Percentiles rank a stretch among this genome's conserved stretches.
Conservation (phyloP, 2,797 vertebrate species). For the Leptodactylus fallax region DNA sequence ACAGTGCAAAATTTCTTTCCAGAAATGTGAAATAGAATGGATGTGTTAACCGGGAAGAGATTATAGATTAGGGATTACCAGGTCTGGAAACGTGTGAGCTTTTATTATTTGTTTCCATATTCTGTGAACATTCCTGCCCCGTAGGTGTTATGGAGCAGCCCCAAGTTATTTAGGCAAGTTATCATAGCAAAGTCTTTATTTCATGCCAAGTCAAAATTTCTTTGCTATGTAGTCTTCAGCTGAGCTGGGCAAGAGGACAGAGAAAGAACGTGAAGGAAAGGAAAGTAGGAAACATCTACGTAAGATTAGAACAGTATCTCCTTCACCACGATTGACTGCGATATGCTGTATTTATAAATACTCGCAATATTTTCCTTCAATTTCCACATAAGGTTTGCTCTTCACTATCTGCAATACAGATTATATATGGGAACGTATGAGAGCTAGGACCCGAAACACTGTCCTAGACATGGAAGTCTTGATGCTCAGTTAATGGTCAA, state of each 20-base stretch:
- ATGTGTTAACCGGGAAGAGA: constrained; percentile 1
- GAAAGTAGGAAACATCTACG: neutral
- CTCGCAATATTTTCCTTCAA: neutral
- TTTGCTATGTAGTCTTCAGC: neutral
- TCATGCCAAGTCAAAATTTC: constrained; percentile 33
- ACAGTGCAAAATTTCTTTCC: neutral
- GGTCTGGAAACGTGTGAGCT: neutral
- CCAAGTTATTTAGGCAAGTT: constrained; percentile 34
- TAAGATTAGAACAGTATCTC: neutral
- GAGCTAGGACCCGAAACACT: neutral
- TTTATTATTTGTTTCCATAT: constrained; percentile 28
- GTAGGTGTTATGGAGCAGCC: constrained; percentile 30
- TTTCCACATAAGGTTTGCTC: neutral
- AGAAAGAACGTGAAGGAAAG: neutral
- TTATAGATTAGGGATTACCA: neutral
- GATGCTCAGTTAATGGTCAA: neutral
- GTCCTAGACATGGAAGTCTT: neutral
- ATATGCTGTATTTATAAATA: neutral
- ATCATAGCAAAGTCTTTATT: constrained; percentile 22
- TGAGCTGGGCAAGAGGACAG: neutral
- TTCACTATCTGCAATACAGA: neutral
- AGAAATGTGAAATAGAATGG: neutral
- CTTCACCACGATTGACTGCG: neutral
- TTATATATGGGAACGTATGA: neutral
- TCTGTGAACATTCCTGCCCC: constrained; percentile 23